Percentiles rank a stretch among this genome's conserved stretches.
phyloP scores from a whole-genome alignment of 2,797 vertebrate genomes.

The Gila robusta region DNA sequence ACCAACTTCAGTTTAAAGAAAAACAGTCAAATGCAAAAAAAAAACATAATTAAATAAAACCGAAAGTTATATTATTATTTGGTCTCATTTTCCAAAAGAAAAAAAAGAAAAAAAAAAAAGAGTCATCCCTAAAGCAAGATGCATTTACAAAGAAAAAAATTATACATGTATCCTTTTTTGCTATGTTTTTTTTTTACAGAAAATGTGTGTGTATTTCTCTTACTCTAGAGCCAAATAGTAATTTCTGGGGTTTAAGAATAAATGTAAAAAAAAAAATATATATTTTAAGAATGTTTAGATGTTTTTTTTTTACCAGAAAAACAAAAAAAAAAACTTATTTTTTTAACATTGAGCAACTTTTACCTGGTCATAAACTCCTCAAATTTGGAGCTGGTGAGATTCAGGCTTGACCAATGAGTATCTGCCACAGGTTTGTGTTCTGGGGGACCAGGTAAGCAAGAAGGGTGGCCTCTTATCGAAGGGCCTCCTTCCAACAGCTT shows the following conservation, averaged over 20 bases:
- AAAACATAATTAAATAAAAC: not conserved
- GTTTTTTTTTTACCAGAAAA: not conserved
- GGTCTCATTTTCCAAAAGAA: not conserved
- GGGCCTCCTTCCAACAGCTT: slow-evolving; percentile 93
- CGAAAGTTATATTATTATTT: not conserved
- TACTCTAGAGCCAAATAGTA: not conserved
- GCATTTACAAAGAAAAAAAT: not conserved
- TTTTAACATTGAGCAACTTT: not conserved
- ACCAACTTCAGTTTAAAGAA: too few relatives aligned
- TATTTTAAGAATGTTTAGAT: not conserved
- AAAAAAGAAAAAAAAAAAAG: fast-evolving
- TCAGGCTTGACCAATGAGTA: slow-evolving; percentile 97
- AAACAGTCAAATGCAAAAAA: not conserved
- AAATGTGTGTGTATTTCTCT: not conserved
- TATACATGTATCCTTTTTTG: too few relatives aligned
- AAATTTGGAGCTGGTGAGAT: slow-evolving; percentile 97
- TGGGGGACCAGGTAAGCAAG: slow-evolving; percentile 93
- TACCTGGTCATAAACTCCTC: slow-evolving; percentile 99
- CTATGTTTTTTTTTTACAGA: not conserved
- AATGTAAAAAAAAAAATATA: not conserved
- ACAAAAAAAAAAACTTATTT: too few relatives aligned
- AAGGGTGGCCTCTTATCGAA: slow-evolving; percentile 98
- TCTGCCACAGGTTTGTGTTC: slow-evolving; percentile 98
- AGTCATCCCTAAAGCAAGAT: not conserved
- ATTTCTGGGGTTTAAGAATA: not conserved